Evolutionary conservation across 2,888 invertebrate genomes (phyloP).

Genomic region (Dichetophora obliterata): DNA sequence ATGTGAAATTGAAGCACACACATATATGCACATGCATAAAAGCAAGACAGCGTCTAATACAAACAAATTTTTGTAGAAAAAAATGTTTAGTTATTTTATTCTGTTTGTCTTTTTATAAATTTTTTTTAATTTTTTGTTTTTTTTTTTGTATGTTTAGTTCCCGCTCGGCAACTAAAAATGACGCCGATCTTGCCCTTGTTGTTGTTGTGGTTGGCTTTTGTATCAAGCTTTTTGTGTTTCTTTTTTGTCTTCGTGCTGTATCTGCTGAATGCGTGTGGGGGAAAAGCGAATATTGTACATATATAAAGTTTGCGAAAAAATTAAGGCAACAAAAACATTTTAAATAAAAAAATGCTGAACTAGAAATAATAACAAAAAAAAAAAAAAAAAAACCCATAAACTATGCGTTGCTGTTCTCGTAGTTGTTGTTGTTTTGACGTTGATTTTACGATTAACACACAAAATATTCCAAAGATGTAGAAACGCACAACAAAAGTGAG

Average conservation of each 20-base stretch:
- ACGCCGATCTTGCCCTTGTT: conserved; percentile 5
- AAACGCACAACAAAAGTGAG: no score
- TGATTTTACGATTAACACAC: no score
- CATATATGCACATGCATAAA: conserved; percentile 50
- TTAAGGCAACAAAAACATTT: neutral
- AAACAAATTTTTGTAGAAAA: neutral
- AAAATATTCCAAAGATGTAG: no score
- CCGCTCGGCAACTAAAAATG: conserved; percentile 33
- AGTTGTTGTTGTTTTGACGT: no score
- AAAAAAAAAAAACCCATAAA: neutral
- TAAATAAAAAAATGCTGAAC: neutral
- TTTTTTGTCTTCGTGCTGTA: neutral
- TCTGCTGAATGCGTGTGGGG: conserved; percentile 23
- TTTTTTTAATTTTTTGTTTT: conserved; percentile 1
- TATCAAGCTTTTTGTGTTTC: neutral
- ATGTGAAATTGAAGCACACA: conserved; percentile 44
- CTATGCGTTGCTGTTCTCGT: no score
- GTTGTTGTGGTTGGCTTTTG: neutral
- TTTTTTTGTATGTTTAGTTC: conserved; percentile 15
- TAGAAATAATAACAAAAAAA: neutral
- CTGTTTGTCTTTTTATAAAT: conserved; percentile 11
- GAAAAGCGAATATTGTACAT: conserved; percentile 6
- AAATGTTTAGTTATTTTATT: conserved; percentile 10
- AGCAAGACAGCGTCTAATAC: neutral
- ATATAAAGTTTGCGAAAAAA: neutral